phyloP scores from a whole-genome alignment of 2,113 vertebrate genomes.

The Gavialis gangeticus region DNA sequence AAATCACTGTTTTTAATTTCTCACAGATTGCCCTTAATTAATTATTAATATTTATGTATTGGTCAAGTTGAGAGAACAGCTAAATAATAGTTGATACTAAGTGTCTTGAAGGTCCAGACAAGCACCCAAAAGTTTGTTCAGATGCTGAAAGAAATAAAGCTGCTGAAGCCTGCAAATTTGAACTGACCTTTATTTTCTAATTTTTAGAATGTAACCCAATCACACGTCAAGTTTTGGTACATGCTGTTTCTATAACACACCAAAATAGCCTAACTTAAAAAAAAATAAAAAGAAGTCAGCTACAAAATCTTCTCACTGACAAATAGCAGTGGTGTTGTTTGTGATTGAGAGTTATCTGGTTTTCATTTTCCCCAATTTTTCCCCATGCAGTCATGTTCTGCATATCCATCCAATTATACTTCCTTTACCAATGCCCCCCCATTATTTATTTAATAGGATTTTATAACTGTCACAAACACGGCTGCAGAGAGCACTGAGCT shows the following conservation, averaged over 20 bases:
- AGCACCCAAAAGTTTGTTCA: background rate
- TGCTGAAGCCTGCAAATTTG: background rate
- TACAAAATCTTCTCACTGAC: background rate
- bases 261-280: background rate
- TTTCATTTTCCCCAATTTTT: background rate
- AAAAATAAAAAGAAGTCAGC: background rate
- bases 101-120: background rate
- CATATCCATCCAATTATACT: background rate
- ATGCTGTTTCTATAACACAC: background rate
- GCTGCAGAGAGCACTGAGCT: too few relatives aligned
- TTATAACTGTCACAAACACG: background rate
- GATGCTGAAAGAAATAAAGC: background rate
- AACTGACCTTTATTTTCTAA: background rate
- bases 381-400: background rate
- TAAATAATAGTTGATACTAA: background rate
- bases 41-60: conserved; percentile 43
- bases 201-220: background rate
- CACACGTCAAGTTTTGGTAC: background rate
- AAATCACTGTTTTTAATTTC: conserved; percentile 22
- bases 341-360: too few relatives aligned
- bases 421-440: background rate
- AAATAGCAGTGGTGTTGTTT: background rate
- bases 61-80: background rate
- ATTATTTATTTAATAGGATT: background rate
- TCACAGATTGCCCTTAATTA: conserved; percentile 39